Evolutionary conservation across 2,888 invertebrate species (phyloP).

Genomic region (Blomia tropicalis): DNA sequence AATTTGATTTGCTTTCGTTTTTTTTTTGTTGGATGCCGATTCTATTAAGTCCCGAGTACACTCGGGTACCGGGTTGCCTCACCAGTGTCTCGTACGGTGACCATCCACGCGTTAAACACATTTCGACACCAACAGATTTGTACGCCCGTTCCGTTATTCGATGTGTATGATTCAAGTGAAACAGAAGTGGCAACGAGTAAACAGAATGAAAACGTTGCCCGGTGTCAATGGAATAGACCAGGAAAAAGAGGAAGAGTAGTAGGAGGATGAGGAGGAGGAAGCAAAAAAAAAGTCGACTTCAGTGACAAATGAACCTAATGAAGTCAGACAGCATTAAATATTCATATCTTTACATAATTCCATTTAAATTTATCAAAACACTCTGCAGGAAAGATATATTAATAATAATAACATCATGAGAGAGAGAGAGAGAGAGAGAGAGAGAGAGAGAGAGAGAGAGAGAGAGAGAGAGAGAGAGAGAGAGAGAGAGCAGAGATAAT

Average conservation of each 20-base stretch:
- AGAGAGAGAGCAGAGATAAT: too few relatives aligned
- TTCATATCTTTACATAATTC: slow-evolving; percentile 13
- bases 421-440: too few relatives aligned
- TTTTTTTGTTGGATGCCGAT: too few relatives aligned
- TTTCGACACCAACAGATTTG: slow-evolving; percentile 9
- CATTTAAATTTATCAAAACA: slow-evolving; percentile 12
- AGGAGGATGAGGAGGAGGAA: background rate
- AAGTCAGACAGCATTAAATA: slow-evolving; percentile 19
- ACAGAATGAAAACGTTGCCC: background rate
- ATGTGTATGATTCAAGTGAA: background rate
- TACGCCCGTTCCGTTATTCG: background rate
- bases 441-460: too few relatives aligned
- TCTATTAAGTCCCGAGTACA: too few relatives aligned
- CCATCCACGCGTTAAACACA: slow-evolving; percentile 13
- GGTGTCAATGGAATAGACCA: background rate
- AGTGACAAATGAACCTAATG: slow-evolving; percentile 16
- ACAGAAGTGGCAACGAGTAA: background rate
- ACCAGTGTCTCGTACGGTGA: too few relatives aligned
- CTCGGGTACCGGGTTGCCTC: too few relatives aligned
- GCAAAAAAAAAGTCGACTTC: background rate
- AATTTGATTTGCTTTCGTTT: too few relatives aligned
- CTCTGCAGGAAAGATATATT: too few relatives aligned
- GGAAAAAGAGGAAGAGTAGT: background rate
- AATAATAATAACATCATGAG: background rate
- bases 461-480: too few relatives aligned